Evolutionary conservation across 2,888 invertebrate genomes (phyloP), one percentile per base, ranked within the genome.

Genomic region (Scaptomyza flava): DNA sequence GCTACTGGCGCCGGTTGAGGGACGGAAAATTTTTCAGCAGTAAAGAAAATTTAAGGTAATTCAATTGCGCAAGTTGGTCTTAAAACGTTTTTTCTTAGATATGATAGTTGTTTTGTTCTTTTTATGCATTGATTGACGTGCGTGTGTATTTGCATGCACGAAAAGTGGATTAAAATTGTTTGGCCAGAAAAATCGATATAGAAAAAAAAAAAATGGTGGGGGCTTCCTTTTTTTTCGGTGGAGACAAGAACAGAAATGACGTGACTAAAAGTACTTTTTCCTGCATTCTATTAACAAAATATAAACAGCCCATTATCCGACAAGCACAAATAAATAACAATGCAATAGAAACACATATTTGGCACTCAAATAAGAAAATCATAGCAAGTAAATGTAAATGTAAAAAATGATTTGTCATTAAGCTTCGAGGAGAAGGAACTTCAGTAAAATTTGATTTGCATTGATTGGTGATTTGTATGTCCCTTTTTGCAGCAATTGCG

Each of bases 241-340:
- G 53, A 56, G 58, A 41, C 7, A 51, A 50, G 30, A 43, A 73
- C 27, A 38, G 75, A 83, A 77, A 83, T 83, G 90, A 89, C 89
- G 89, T 89, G 90, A 90, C 89, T 87, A 71, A 77, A 67, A 66
- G 69, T 77, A 81, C 69, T 86, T 81, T 84, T 87, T 83, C 66
- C 59, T 60, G 69, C 69, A 78, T 75, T 74, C 79, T 65, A 78
- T 87, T 83, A 78, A 61, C 75, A 82, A 79, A 74, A 74, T 17
- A 77, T 84, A 86, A 83, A 70, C 81, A 72, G 83, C 45, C 74
- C 77, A 83, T 83, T 86, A 88, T 46, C 30, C 42, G 80, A 47
- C 80, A 84, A 86, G 86, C 80, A 85, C 68, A 87, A 79, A 82
- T 85, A 87, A 85, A 82, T 87, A 67, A 63, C 42, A 48, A 43